Evolutionary conservation across 2,113 vertebrate genomes (phyloP).

Genomic region (Callorhinus ursinus): DNA sequence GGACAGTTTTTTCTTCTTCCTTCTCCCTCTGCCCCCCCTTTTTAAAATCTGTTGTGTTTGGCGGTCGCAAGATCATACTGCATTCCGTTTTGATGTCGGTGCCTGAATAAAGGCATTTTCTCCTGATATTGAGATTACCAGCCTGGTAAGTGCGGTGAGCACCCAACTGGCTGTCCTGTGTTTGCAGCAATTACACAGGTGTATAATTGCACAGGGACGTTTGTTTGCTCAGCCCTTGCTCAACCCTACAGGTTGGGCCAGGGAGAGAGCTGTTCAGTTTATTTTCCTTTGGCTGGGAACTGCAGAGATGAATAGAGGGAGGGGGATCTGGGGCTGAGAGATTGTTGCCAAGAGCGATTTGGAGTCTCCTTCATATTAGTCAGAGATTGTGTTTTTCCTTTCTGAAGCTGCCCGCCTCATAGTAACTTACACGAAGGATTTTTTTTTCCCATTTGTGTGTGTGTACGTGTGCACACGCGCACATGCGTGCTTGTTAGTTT

Average conservation of each 20-base stretch:
- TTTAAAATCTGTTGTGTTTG: not conserved
- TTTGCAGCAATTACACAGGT: slow-evolving; percentile 51
- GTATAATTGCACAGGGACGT: slow-evolving; percentile 66
- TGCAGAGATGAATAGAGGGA: slow-evolving; percentile 93
- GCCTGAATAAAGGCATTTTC: not conserved
- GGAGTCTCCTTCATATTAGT: slow-evolving; percentile 88
- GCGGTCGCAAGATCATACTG: not conserved
- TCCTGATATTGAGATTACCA: not conserved
- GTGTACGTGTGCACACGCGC: rapidly evolving
- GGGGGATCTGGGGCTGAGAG: slow-evolving; percentile 83
- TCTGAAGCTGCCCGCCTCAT: slow-evolving; percentile 72
- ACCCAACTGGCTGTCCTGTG: not conserved
- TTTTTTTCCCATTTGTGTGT: not conserved
- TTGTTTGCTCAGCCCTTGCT: slow-evolving; percentile 70
- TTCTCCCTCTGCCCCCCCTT: not conserved
- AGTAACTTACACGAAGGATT: slow-evolving; percentile 58
- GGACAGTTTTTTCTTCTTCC: not conserved
- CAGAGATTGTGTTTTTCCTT: slow-evolving; percentile 91
- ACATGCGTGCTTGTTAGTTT: not conserved
- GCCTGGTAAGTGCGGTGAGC: not conserved
- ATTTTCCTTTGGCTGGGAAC: slow-evolving; percentile 85
- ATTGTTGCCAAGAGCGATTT: slow-evolving; percentile 86
- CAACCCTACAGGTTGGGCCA: slow-evolving; percentile 86
- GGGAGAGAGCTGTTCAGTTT: slow-evolving; percentile 84
- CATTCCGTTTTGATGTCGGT: not conserved